Evolutionary conservation across 2,888 invertebrate species (phyloP).

Genomic region (Epistrophe grossulariae): DNA sequence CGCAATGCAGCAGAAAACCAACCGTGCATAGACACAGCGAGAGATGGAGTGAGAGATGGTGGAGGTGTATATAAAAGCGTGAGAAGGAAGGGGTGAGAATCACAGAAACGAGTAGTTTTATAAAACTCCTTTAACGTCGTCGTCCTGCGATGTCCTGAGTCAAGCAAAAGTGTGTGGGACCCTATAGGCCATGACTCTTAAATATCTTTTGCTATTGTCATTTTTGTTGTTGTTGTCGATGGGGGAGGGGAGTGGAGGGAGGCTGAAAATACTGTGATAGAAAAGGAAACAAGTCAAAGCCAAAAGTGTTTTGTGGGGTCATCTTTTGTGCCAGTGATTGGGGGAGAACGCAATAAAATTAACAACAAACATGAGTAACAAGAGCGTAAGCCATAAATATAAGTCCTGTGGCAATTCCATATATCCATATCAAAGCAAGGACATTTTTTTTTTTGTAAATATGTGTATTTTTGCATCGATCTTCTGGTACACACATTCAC

Average conservation of each 20-base stretch:
- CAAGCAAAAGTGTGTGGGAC: slow-evolving; percentile 41
- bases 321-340: slow-evolving; percentile 67
- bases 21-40: slow-evolving; percentile 79
- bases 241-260: neutral
- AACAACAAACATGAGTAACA: slow-evolving; percentile 76
- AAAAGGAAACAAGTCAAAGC: slow-evolving; percentile 8
- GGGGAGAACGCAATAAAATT: slow-evolving; percentile 76
- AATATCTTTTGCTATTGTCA: slow-evolving; percentile 49
- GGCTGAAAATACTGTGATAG: slow-evolving; percentile 18
- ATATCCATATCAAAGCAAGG: slow-evolving; percentile 28
- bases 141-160: slow-evolving; percentile 5
- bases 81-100: slow-evolving; percentile 17
- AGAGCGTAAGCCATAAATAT: slow-evolving; percentile 74
- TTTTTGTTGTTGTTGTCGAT: neutral
- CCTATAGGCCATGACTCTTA: slow-evolving; percentile 64
- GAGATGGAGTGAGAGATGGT: slow-evolving; percentile 8
- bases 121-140: slow-evolving; percentile 42
- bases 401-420: slow-evolving; percentile 55
- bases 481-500: neutral
- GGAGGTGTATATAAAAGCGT: neutral
- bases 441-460: neutral
- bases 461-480: slow-evolving; percentile 54
- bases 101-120: slow-evolving; percentile 51
- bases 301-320: slow-evolving; percentile 42
- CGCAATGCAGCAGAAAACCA: slow-evolving; percentile 84